Percentiles rank a stretch among this genome's conserved stretches.
Conservation (phyloP, 2,888 invertebrate species). For the Norana najaformis region DNA sequence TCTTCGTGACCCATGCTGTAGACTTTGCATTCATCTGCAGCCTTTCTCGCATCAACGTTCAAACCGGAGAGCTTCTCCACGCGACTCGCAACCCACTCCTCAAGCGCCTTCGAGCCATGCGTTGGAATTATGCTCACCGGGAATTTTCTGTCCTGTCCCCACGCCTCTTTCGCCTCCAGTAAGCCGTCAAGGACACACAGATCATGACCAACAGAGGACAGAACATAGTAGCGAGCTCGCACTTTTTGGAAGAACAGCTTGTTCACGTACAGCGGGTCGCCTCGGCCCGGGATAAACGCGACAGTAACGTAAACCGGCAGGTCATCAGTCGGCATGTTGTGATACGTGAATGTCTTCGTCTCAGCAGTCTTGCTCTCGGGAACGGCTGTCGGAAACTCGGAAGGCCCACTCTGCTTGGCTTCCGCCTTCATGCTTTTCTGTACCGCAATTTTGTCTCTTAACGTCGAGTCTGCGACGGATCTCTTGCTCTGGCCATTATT, state of each 20-base stretch:
- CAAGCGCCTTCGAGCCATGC: conserved; percentile 92
- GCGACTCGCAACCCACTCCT: conserved; percentile 95
- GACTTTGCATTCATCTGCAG: conserved; percentile 80
- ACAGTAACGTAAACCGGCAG: conserved; percentile 79
- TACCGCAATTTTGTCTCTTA: neutral
- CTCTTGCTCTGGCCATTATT: neutral
- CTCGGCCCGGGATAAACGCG: conserved; percentile 93
- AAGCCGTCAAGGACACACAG: conserved; percentile 90
- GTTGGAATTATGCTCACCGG: conserved; percentile 97
- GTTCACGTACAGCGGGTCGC: conserved; percentile 88
- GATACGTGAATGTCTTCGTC: neutral
- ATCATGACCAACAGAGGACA: conserved; percentile 91
- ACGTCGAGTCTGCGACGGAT: neutral
- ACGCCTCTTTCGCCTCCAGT: conserved; percentile 90
- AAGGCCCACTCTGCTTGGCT: neutral
- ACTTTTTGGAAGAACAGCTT: conserved; percentile 91
- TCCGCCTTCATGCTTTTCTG: neutral
- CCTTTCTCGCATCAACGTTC: conserved; percentile 91
- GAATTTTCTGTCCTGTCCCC: conserved; percentile 72
- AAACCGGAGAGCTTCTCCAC: conserved; percentile 82
- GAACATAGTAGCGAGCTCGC: conserved; percentile 90
- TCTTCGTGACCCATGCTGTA: neutral
- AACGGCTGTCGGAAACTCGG: neutral
- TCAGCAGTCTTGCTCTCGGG: neutral
- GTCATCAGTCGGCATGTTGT: conserved; percentile 36